These are phyloP conservation scores for Antechinus flavipes DNA, from an alignment of 2,113 vertebrate genomes.

Conservation along the genomic window DNA sequence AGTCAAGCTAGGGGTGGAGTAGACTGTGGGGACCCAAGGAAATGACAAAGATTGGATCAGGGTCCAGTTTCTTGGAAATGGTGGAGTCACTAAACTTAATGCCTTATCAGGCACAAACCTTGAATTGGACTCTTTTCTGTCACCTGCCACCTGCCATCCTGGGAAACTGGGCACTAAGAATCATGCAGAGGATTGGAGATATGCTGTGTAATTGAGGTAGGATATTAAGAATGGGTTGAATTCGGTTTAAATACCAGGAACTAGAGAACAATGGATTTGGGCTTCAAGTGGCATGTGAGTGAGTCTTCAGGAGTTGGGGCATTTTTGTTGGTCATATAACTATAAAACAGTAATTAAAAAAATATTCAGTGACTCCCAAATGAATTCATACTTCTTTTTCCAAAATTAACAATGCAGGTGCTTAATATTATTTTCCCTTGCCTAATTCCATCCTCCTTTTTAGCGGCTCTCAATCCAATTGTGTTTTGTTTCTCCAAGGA, in stretches of 20 bases:
- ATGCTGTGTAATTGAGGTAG: not conserved
- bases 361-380: not conserved
- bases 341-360: fast-evolving
- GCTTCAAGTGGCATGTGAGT: not conserved
- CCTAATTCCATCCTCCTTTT: not conserved
- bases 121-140: not conserved
- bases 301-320: not conserved
- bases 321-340: not conserved
- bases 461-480: not conserved
- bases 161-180: not conserved
- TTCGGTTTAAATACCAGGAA: not conserved
- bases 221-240: not conserved
- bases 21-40: not conserved
- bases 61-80: not conserved
- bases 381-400: not conserved
- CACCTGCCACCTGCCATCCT: not conserved
- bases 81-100: not conserved
- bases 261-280: not conserved
- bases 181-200: not conserved
- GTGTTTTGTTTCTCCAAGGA: not conserved
- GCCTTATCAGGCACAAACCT: not conserved
- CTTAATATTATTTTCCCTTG: not conserved
- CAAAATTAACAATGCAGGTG: not conserved
- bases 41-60: not conserved
- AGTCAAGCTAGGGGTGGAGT: not conserved